Evolutionary conservation across 2,797 vertebrate species (phyloP).

Genomic region (Notoglanidium macrostoma): DNA sequence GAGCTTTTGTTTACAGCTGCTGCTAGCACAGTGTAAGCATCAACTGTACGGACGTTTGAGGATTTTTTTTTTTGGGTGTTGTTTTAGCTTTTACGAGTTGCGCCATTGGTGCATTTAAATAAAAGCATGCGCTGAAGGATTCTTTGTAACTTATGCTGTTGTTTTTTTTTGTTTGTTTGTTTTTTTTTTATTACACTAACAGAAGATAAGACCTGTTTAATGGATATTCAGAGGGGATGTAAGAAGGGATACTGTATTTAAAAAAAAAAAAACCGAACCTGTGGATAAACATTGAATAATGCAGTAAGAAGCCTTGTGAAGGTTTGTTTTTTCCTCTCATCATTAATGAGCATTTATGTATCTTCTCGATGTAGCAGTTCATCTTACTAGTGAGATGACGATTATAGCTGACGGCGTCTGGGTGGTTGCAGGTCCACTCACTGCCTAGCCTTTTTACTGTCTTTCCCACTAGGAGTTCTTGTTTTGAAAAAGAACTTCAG

Average conservation of each 20-base stretch:
- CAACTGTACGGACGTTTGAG: constrained; percentile 28
- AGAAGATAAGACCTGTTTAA: constrained; percentile 42
- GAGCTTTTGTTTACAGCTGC: constrained; percentile 10
- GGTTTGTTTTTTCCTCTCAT: not conserved
- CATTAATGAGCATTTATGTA: not conserved
- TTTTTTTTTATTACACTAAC: no score
- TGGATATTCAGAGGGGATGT: constrained; percentile 5
- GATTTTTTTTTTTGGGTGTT: not conserved
- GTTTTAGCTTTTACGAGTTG: not conserved
- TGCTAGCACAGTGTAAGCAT: constrained; percentile 37
- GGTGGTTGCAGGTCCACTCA: not conserved
- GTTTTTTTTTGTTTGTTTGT: no score
- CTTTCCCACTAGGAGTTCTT: constrained; percentile 10
- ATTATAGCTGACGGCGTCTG: not conserved
- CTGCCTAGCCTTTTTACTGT: not conserved
- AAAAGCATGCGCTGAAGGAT: constrained; percentile 6
- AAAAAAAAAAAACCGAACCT: constrained; percentile 8
- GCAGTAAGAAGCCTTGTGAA: not conserved
- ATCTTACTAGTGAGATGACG: constrained; percentile 11
- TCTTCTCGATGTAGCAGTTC: not conserved
- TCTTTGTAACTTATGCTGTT: constrained; percentile 1
- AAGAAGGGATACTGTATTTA: constrained; percentile 54
- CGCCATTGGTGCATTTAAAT: constrained; percentile 3
- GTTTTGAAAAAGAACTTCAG: constrained; percentile 12
- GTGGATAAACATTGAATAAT: constrained; percentile 19